Evolutionary conservation across 2,888 invertebrate genomes (phyloP), one percentile per base, ranked within the genome.

Genomic region (Aspidiotus rigidus): DNA sequence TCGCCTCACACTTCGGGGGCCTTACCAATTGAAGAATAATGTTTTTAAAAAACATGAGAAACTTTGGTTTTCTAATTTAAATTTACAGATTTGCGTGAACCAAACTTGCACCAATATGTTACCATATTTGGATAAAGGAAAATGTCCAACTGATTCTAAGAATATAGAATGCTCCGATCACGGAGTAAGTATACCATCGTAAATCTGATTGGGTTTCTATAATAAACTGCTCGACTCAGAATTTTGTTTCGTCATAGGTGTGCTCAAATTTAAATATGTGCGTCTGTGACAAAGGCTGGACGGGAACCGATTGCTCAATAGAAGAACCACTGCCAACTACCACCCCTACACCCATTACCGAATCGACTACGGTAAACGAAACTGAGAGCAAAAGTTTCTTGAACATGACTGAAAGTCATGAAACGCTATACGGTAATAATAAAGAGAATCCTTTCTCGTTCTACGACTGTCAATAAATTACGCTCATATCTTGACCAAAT

Each of bases 201-300:
- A 28, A 28, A 28, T 28, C 28, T 28, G 5, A 28, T 28, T 28
- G 28, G 28, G 1, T 28, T 28, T 28, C 28, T 28, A 3, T 28
- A 28, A 5, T 3, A 28, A 28, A 28, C 28, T 28, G 28, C 28
- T 28, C 2, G 5, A 28, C 28, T 28, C 2, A 28, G 28, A 28
- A 28, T 28, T 28, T 28, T 28, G 1, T 28, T 57, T 69, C 63
- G 60, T 77, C 77, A 62, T 82, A 95, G 95, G 84, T 87, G 71
- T 98, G 97, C 79, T 93, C 96, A 13, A 96, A 94, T 79, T 81
- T 86, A 73, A 93, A 94, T 81, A 89, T 88, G 75, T 98, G 98
- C 79, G 90, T 89, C 77, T 98, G 98, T 81, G 83, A 89, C 77
- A 81, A 83, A 73, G 95, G 94, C 73, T 94, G 90, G 90, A 86